Percentiles rank a stretch among this genome's conserved stretches.
Conservation (phyloP, 2,797 vertebrate species). For the Xenops minutus region DNA sequence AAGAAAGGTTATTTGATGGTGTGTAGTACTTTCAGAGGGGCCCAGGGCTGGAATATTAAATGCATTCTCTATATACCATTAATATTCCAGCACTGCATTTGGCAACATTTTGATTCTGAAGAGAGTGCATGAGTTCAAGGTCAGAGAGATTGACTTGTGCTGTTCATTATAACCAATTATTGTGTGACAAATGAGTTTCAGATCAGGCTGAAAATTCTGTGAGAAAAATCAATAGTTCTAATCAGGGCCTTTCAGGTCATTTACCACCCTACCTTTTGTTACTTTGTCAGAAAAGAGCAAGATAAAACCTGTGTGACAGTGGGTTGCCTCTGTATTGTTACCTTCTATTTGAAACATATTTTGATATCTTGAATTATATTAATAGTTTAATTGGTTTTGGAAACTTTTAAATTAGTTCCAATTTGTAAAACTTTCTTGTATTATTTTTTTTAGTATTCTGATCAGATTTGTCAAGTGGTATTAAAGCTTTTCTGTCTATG, state of each 20-base stretch:
- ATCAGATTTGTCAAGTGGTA: slow-evolving; percentile 58
- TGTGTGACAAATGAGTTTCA: slow-evolving; percentile 86
- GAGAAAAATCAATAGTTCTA: slow-evolving; percentile 87
- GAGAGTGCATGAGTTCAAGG: slow-evolving; percentile 83
- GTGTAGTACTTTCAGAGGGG: slow-evolving; percentile 38
- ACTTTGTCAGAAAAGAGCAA: slow-evolving; percentile 79
- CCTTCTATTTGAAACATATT: slow-evolving; percentile 68
- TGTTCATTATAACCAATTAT: slow-evolving; percentile 87
- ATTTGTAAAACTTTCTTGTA: slow-evolving; percentile 47
- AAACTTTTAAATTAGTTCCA: slow-evolving; percentile 69
- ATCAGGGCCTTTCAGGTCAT: slow-evolving; percentile 85
- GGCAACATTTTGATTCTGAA: slow-evolving; percentile 80
- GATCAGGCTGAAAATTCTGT: slow-evolving; percentile 84
- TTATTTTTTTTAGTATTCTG: slow-evolving; percentile 46
- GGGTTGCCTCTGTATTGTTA: slow-evolving; percentile 55
- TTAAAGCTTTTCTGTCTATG: not conserved
- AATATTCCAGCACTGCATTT: slow-evolving; percentile 77
- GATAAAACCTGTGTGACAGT: slow-evolving; percentile 79
- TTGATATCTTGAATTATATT: slow-evolving; percentile 75
- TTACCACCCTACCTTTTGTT: slow-evolving; percentile 82
- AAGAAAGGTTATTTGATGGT: slow-evolving; percentile 54
- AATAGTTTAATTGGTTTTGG: slow-evolving; percentile 76
- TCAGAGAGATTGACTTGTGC: slow-evolving; percentile 83
- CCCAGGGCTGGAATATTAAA: slow-evolving; percentile 69
- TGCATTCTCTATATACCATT: slow-evolving; percentile 70